phyloP scores from a whole-genome alignment of 2,888 invertebrate genomes.

The Athrips mouffetella region DNA sequence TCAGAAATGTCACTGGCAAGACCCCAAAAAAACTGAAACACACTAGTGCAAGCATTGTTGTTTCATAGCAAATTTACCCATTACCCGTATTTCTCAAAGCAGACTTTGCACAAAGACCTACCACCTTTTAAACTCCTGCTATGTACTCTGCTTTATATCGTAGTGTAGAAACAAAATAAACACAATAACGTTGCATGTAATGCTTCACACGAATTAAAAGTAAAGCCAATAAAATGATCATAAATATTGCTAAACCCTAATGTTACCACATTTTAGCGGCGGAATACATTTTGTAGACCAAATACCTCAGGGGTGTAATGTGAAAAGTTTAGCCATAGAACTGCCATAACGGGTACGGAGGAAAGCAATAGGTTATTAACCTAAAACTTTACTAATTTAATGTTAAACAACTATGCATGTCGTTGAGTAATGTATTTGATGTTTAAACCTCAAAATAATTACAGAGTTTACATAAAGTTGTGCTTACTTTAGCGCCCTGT shows the following conservation, averaged over 20 bases:
- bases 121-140: too few species aligned
- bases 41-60: too few species aligned
- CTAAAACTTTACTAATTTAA: constrained; percentile 62
- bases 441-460: constrained; percentile 12
- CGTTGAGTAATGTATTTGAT: constrained; percentile 20
- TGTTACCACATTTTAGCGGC: constrained; percentile 31
- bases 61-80: too few species aligned
- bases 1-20: too few species aligned
- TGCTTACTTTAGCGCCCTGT: neutral
- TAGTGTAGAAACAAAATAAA: too few species aligned
- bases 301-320: constrained; percentile 61
- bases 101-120: too few species aligned
- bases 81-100: too few species aligned
- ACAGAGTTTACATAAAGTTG: neutral
- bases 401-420: constrained; percentile 53
- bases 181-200: too few species aligned
- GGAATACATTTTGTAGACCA: constrained; percentile 40
- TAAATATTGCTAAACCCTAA: constrained; percentile 13
- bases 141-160: too few species aligned
- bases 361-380: constrained; percentile 58
- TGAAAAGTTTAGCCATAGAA: constrained; percentile 60
- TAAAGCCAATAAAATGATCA: constrained; percentile 8
- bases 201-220: neutral
- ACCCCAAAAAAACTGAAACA: too few species aligned
- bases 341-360: constrained; percentile 50